Evolutionary conservation across 1,140 invertebrate species (phyloP).

Genomic region (Drosophila kurseongensis): DNA sequence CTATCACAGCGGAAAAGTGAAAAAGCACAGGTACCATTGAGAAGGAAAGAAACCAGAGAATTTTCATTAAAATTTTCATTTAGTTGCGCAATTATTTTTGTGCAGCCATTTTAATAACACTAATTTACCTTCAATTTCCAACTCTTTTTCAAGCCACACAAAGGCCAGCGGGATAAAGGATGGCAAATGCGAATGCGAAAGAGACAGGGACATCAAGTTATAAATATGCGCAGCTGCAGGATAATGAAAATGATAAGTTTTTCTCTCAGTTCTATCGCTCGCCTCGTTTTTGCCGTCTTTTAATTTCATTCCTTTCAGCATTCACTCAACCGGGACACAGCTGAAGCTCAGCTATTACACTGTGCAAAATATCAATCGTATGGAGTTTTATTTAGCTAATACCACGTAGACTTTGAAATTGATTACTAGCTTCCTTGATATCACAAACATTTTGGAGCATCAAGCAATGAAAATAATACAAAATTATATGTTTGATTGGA

Average conservation of each 20-base stretch:
- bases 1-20: constrained; percentile 2
- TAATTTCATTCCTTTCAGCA: constrained; percentile 60
- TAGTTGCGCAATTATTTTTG: constrained; percentile 78
- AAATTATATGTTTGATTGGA: no score
- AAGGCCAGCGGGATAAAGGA: constrained; percentile 22
- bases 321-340: constrained; percentile 44
- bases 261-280: constrained; percentile 21
- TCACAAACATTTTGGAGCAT: no score
- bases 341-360: constrained; percentile 33
- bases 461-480: no score
- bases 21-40: constrained; percentile 14
- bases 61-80: constrained; percentile 82
- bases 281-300: constrained; percentile 31
- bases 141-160: constrained; percentile 51
- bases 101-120: constrained; percentile 81
- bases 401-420: no score
- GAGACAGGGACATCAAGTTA: constrained; percentile 18
- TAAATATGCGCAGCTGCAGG: constrained; percentile 58
- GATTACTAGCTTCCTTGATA: no score
- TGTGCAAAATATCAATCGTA: neutral
- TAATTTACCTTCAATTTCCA: constrained; percentile 78
- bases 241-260: constrained; percentile 72
- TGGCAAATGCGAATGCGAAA: constrained; percentile 3
- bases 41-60: constrained; percentile 60
- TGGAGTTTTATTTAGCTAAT: neutral